Evolutionary conservation across 2,797 vertebrate genomes (phyloP).

Genomic region (Phrynocephalus forsythii): DNA sequence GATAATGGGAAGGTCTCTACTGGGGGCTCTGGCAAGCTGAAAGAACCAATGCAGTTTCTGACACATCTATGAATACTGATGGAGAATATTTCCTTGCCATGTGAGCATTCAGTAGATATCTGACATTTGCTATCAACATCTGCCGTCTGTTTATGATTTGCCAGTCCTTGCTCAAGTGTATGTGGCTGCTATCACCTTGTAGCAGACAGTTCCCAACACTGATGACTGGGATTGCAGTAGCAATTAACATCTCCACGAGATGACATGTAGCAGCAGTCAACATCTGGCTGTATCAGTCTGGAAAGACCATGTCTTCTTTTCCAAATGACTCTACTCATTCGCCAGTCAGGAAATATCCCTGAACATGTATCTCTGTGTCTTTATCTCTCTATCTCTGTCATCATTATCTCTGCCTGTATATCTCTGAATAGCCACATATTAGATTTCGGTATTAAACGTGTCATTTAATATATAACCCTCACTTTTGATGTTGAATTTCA

Average conservation of each 20-base stretch:
- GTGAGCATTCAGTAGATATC: background rate
- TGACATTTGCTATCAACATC: conserved; percentile 4
- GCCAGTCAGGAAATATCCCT: background rate
- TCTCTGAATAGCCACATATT: background rate
- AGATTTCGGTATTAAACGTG: background rate
- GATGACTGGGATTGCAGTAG: conserved; percentile 5
- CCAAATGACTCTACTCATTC: background rate
- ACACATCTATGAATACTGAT: background rate
- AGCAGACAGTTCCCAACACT: conserved; percentile 21
- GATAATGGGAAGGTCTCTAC: too few species aligned
- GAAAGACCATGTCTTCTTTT: background rate
- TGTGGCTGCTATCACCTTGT: conserved; percentile 9
- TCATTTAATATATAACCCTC: background rate
- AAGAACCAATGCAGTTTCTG: background rate
- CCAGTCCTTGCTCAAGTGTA: background rate
- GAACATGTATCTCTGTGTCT: background rate
- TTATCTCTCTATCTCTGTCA: too few species aligned
- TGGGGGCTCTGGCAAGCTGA: background rate
- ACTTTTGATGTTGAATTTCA: background rate
- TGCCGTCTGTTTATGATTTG: conserved; percentile 12
- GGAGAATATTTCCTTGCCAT: background rate
- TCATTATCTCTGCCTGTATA: background rate
- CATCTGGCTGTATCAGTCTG: conserved; percentile 23
- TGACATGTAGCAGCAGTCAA: conserved; percentile 31
- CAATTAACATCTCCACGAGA: conserved; percentile 11